These are phyloP conservation scores for Cardiocondyla obscurior DNA, from an alignment of 1,140 invertebrate genomes.

Conservation along the genomic window DNA sequence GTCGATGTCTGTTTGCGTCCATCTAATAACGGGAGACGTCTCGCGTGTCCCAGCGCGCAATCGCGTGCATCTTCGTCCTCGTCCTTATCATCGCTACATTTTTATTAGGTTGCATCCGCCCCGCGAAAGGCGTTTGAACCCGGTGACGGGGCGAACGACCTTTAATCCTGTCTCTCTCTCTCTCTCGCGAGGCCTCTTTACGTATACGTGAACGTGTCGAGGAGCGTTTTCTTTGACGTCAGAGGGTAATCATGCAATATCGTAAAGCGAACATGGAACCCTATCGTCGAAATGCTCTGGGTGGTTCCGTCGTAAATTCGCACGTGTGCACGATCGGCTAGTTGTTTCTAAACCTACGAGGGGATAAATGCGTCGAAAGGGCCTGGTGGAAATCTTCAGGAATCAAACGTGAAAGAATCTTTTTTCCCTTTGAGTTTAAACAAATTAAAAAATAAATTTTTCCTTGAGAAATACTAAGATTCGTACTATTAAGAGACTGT, in stretches of 20 bases:
- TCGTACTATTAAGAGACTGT: too few species aligned
- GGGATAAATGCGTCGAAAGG: background rate
- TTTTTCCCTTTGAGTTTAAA: background rate
- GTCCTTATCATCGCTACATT: conserved; percentile 47
- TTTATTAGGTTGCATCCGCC: conserved; percentile 46
- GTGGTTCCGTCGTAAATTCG: conserved; percentile 20
- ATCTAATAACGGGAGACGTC: conserved; percentile 13
- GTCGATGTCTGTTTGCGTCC: background rate
- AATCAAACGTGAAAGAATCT: background rate
- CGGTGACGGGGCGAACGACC: conserved; percentile 64
- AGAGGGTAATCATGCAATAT: conserved; percentile 74
- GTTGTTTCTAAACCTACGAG: background rate
- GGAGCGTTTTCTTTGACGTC: conserved; percentile 75
- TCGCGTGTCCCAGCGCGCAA: background rate
- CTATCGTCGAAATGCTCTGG: conserved; percentile 57
- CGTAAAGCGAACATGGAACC: conserved; percentile 75
- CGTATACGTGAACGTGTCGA: conserved; percentile 10
- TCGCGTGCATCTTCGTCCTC: conserved; percentile 28
- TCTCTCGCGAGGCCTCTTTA: conserved; percentile 41
- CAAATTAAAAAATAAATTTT: too few species aligned
- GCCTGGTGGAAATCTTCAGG: background rate
- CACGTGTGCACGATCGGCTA: conserved; percentile 3
- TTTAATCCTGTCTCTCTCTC: conserved; percentile 72
- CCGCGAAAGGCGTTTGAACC: conserved; percentile 69
- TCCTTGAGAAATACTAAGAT: too few species aligned